Evolutionary conservation across 1,140 invertebrate genomes (phyloP), one percentile per base, ranked within the genome.

Genomic region (Lamellibrachia luymesi): DNA sequence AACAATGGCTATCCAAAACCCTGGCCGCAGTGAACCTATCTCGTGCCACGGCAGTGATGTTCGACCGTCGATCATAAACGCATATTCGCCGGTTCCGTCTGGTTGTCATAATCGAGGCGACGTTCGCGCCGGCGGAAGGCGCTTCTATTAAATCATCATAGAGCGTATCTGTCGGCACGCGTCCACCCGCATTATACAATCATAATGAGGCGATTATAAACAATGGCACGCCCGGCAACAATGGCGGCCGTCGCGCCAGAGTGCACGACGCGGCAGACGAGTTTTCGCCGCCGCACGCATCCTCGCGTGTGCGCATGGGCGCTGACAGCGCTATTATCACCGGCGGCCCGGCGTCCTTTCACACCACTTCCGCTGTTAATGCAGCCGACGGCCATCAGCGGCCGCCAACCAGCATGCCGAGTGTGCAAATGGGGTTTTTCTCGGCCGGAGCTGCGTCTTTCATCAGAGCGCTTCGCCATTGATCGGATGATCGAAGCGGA

Each of bases 381-480:
- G 64, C 64, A 80, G 64, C 13, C 64, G 64, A 80, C 64, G 64
- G 64, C 64, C 64, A 80, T 80, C 64, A 80, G 64, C 64, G 17
- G 13, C 52, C 52, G 52, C 6, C 52, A 56, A 56, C 52, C 52
- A 22, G 64, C 64, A 80, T 80, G 25, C 64, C 64, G 64, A 8
- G 64, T 80, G 64, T 80, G 64, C 64, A 80, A 80, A 80, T 80
- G 64, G 64, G 64, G 64, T 80, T 80, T 80, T 80, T 80, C 64
- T 80, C 64, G 64, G 64, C 64, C 64, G 64, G 64, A 80, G 64
- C 64, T 80, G 64, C 13, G 64, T 80, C 64, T 80, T 80, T 80
- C 64, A 80, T 80, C 64, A 80, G 64, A 80, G 64, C 64, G 64
- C 64, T 80, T 80, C 64, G 64, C 64, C 5, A 80, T 80, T 10